Base-by-base conservation (phyloP, 2,888 invertebrate species). In the Lycocerus yunnanus region DNA sequence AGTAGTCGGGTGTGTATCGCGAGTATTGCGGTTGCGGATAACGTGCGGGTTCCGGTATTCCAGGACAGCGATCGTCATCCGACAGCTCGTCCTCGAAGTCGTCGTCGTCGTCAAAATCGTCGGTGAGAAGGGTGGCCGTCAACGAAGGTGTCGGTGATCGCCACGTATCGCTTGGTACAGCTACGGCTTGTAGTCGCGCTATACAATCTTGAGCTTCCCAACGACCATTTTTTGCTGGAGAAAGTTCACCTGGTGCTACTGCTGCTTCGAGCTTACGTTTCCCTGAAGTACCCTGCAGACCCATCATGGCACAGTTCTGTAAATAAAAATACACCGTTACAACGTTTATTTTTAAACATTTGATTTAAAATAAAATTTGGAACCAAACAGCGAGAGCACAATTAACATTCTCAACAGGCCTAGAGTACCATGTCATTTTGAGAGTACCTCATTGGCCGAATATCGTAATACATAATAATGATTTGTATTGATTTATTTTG, bases 281-380 rank as follows among this genome's bases (percentile, higher is more conserved):
- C 84, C 91, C 91, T 88, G 92, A 90, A 87, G 92, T 91, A 86
- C 91, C 91, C 90, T 92, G 92, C 89, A 92, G 90, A 91, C 92
- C 92, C 92, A 92, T 92, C 90, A 92, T 91, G 90, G 91, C 91
- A 91, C 90, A 90, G 87, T 89, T 89, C 89, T 89, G 87, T 1
- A 86, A 84, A 61, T 76, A 78, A 72, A 71, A 14, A 21, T 2
- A 60, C 15, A 60, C 8, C 11, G 14, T 43, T 43, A 43, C n/a
- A n/a, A n/a, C n/a, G n/a, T n/a, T n/a, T n/a, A n/a, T n/a, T n/a
- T n/a, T n/a, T n/a, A n/a, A n/a, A n/a, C n/a, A n/a, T n/a, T n/a
- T n/a, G n/a, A n/a, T n/a, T n/a, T n/a, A n/a, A n/a, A n/a, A n/a
- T n/a, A n/a, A n/a, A n/a, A n/a, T n/a, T n/a, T 10, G 10, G 10